phyloP scores from a whole-genome alignment of 2,113 vertebrate species.

The Megaceryle maxima region DNA sequence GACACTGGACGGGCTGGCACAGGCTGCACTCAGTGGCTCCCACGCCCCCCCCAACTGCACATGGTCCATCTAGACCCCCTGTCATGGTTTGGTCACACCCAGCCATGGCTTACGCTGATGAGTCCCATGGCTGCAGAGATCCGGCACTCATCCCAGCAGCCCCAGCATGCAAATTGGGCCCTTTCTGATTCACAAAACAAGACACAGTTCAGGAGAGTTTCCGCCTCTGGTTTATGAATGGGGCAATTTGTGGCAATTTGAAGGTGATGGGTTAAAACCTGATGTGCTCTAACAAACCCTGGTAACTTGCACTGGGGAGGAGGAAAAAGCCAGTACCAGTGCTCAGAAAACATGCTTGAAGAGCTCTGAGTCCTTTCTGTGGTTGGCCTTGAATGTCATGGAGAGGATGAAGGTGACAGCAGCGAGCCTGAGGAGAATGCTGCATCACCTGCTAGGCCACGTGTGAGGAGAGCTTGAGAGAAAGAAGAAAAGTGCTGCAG shows the following conservation, averaged over 20 bases:
- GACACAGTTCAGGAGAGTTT: not conserved
- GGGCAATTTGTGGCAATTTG: not conserved
- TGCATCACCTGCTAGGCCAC: not conserved
- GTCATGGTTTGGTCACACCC: not conserved
- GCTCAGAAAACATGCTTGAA: not conserved
- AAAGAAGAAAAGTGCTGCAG: not conserved
- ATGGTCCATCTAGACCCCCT: not conserved
- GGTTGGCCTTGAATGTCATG: not conserved
- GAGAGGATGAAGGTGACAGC: not conserved
- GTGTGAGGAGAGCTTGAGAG: not conserved
- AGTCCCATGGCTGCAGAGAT: not conserved
- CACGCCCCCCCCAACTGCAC: not conserved
- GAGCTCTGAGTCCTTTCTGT: not conserved
- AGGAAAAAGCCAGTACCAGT: accelerated
- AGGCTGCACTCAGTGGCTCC: not conserved
- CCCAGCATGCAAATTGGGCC: not conserved
- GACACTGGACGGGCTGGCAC: not conserved
- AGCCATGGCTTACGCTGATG: not conserved
- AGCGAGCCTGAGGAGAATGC: not conserved
- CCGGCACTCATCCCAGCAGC: not conserved
- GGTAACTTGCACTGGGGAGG: not conserved
- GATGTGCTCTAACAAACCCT: not conserved
- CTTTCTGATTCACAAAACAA: not conserved
- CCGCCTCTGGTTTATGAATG: not conserved
- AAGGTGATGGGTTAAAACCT: not conserved